A percentile compares a stretch with the other conserved stretches of the same genome.
Evolutionary conservation across 2,113 vertebrate species (phyloP).

Genomic region (Garra rufa): DNA sequence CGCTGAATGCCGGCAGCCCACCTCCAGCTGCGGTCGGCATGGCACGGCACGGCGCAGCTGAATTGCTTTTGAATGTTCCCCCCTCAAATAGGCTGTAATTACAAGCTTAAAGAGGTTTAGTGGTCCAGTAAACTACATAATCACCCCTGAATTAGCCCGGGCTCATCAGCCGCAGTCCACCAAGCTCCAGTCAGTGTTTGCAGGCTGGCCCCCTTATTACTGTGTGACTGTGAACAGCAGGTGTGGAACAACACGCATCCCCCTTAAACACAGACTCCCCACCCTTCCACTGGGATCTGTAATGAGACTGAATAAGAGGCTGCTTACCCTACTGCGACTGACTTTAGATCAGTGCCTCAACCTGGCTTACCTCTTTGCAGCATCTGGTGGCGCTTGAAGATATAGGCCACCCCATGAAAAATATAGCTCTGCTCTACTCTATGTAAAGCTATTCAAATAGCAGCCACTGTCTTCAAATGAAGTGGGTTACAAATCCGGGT

Average conservation of each 20-base stretch:
- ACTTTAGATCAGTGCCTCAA: constrained; percentile 33
- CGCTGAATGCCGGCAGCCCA: constrained; percentile 89
- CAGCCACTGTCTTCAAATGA: constrained; percentile 39
- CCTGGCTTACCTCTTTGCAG: constrained; percentile 2
- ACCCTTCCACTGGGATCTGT: constrained; percentile 12
- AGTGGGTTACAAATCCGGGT: constrained; percentile 35
- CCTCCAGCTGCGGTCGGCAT: constrained; percentile 97
- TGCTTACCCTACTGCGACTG: constrained; percentile 14
- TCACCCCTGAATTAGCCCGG: constrained; percentile 98
- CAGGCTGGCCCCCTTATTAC: constrained; percentile 81
- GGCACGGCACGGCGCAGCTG: constrained; percentile 82
- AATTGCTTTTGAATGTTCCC: constrained; percentile 98
- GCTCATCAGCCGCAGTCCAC: constrained; percentile 99
- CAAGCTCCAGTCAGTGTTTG: constrained; percentile 91
- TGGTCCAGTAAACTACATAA: constrained; percentile 99
- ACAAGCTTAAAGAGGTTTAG: constrained; percentile 99
- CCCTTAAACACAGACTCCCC: constrained; percentile 90
- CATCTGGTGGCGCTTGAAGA: constrained; percentile 5
- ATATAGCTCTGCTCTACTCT: constrained; percentile 39
- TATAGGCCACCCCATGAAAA: constrained; percentile 24
- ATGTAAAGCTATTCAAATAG: constrained; percentile 57
- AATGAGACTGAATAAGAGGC: constrained; percentile 42
- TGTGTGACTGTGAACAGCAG: constrained; percentile 87
- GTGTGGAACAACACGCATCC: constrained; percentile 93
- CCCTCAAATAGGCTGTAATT: constrained; percentile 99